phyloP scores from a whole-genome alignment of 2,797 vertebrate species.

The Sebastes steindachneri region DNA sequence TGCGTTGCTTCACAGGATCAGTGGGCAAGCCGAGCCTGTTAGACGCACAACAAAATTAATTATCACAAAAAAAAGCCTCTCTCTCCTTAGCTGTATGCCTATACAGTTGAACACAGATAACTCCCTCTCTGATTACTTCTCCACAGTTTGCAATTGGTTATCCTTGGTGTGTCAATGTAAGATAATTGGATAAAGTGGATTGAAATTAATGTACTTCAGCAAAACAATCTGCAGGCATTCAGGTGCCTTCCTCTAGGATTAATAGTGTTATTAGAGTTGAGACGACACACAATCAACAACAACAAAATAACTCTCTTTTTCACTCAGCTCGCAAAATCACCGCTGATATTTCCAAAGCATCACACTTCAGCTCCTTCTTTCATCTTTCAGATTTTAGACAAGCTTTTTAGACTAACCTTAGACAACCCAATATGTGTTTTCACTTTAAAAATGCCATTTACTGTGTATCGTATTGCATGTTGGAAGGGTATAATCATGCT shows the following conservation, averaged over 20 bases:
- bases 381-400: neutral
- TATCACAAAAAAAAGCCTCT: neutral
- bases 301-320: conserved; percentile 52
- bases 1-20: neutral
- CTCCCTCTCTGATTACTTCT: conserved; percentile 44
- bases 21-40: neutral
- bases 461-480: neutral
- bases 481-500: neutral
- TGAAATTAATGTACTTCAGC: conserved; percentile 64
- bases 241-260: conserved; percentile 64
- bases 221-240: conserved; percentile 62
- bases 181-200: conserved; percentile 72
- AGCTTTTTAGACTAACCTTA: neutral
- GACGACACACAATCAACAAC: conserved; percentile 49
- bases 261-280: conserved; percentile 70
- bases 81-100: neutral
- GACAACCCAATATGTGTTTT: neutral
- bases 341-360: conserved; percentile 19
- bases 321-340: conserved; percentile 19
- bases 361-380: neutral
- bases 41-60: neutral
- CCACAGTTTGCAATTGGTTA: conserved; percentile 51
- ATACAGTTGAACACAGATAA: conserved; percentile 19
- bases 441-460: neutral
- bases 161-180: conserved; percentile 60